Percentiles rank a stretch among this genome's conserved stretches.
Conservation (phyloP, 2,888 invertebrate species). For the Patella caerulea region DNA sequence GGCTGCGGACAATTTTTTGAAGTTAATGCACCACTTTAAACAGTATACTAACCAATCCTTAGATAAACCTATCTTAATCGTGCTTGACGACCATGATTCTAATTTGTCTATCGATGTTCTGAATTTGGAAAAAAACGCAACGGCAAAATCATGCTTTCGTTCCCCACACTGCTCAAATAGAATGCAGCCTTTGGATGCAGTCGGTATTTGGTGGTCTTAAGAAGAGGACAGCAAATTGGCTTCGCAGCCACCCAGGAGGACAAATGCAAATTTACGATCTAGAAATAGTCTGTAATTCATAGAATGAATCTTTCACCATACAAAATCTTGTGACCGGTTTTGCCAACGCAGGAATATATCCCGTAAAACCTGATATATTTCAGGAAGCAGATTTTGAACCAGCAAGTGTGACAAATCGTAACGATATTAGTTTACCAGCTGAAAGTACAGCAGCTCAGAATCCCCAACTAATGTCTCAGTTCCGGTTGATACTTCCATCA, state of each 20-base stretch:
- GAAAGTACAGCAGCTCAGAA: too few species aligned
- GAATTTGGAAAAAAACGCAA: constrained; percentile 61
- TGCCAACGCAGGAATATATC: constrained; percentile 29
- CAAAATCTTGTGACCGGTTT: constrained; percentile 31
- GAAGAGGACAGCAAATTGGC: too few species aligned
- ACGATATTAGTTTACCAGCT: too few species aligned
- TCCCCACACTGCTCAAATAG: too few species aligned
- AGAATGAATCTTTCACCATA: constrained; percentile 19
- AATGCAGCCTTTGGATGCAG: constrained; percentile 62
- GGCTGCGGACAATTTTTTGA: not conserved
- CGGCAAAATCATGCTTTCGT: not conserved
- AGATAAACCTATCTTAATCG: constrained; percentile 40
- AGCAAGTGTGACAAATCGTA: too few species aligned
- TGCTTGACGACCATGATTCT: constrained; percentile 62
- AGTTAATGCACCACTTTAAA: too few species aligned
- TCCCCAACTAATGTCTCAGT: too few species aligned
- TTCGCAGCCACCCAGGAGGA: too few species aligned
- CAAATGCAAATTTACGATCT: constrained; percentile 58
- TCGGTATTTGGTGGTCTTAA: constrained; percentile 69
- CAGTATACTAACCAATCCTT: too few species aligned
- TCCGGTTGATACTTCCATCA: too few species aligned
- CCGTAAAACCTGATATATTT: constrained; percentile 30
- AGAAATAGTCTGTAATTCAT: not conserved
- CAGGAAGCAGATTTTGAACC: not conserved
- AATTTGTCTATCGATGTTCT: constrained; percentile 43